Evolutionary conservation across 2,888 invertebrate genomes (phyloP).

Genomic region (Buathra laborator): DNA sequence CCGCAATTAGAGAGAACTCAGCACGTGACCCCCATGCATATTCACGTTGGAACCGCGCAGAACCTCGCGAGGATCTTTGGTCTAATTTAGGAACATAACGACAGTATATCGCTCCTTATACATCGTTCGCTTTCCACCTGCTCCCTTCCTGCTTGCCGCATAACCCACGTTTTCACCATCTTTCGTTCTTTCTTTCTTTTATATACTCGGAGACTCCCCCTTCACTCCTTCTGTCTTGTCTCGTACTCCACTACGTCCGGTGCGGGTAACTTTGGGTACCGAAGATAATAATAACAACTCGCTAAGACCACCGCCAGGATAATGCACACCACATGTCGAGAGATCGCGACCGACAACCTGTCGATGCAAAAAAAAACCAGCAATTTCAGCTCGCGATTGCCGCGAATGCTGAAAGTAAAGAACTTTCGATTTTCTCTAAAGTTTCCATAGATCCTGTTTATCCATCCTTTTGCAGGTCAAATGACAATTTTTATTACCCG

Average conservation of each 20-base stretch:
- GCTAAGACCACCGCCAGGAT: slow-evolving; percentile 15
- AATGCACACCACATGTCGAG: slow-evolving; percentile 44
- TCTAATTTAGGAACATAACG: slow-evolving; percentile 42
- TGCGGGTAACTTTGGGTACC: slow-evolving; percentile 42
- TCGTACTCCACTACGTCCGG: slow-evolving; percentile 48
- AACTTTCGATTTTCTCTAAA: background rate
- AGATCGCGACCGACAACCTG: slow-evolving; percentile 35
- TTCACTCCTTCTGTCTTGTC: slow-evolving; percentile 30
- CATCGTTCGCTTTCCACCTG: slow-evolving; percentile 67
- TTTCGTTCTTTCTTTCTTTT: slow-evolving; percentile 14
- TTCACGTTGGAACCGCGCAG: slow-evolving; percentile 41
- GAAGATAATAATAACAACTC: slow-evolving; percentile 27
- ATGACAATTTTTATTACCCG: no score
- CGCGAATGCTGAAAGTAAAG: background rate
- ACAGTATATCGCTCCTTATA: slow-evolving; percentile 32
- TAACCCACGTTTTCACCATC: slow-evolving; percentile 26
- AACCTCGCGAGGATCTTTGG: slow-evolving; percentile 17
- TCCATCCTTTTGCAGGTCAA: no score
- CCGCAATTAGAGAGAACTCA: slow-evolving; percentile 71
- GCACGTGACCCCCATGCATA: slow-evolving; percentile 70
- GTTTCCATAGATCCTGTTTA: no score
- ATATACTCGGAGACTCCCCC: slow-evolving; percentile 30
- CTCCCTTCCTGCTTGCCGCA: slow-evolving; percentile 56
- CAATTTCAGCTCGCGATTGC: background rate
- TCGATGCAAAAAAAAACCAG: slow-evolving; percentile 15